phyloP scores from a whole-genome alignment of 2,888 invertebrate genomes.

The Protophormia terraenovae region DNA sequence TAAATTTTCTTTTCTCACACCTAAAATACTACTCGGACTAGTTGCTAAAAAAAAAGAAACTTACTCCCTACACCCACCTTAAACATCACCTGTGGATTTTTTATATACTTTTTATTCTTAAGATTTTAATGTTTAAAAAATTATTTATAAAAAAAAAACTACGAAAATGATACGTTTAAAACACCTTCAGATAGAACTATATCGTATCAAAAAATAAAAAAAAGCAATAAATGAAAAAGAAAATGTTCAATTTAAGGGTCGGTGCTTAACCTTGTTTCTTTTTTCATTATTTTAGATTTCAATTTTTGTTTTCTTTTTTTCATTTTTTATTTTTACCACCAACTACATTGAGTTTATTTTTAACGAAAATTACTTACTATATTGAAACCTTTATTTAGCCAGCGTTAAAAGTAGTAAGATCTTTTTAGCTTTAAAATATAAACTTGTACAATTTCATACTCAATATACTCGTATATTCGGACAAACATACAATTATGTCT shows the following conservation, averaged over 20 bases:
- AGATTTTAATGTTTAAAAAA: conserved; percentile 1
- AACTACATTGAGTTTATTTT: conserved; percentile 41
- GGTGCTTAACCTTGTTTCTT: conserved; percentile 61
- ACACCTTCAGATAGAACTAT: conserved; percentile 58
- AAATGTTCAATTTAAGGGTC: conserved; percentile 64
- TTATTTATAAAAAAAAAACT: conserved; percentile 27
- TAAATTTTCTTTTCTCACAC: conserved; percentile 44
- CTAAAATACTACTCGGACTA: too few relatives aligned
- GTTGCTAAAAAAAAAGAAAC: too few relatives aligned
- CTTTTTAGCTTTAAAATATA: conserved; percentile 18
- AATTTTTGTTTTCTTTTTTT: conserved; percentile 5
- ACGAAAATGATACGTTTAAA: conserved; percentile 52
- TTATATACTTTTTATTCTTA: conserved; percentile 19
- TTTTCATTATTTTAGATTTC: conserved; percentile 58
- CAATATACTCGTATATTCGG: conserved; percentile 19
- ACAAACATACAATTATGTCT: conserved; percentile 49
- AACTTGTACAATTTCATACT: not conserved
- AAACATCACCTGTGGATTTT: conserved; percentile 41
- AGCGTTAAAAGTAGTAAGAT: conserved; percentile 26
- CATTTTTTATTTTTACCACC: conserved; percentile 36
- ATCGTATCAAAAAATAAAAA: not conserved
- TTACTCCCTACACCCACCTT: conserved; percentile 2
- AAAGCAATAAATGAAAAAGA: not conserved
- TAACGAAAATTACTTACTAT: conserved; percentile 40
- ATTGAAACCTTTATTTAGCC: not conserved